Evolutionary conservation across 2,888 invertebrate genomes (phyloP), one percentile per base, ranked within the genome.

Genomic region (Saturnia japonica): DNA sequence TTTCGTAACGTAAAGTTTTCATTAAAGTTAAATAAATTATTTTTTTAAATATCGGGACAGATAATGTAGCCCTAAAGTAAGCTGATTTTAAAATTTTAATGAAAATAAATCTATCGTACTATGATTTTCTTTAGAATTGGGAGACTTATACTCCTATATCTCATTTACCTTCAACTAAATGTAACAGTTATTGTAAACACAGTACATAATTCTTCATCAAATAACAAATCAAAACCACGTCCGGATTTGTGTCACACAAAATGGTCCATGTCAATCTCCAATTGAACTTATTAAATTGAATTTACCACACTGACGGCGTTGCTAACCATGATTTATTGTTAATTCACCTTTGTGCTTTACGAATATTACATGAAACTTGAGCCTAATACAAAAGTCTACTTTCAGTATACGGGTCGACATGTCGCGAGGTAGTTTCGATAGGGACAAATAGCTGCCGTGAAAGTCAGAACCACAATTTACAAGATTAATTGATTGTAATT

Each of bases 201-300:
- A 64, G n/a, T 40, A 64, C 40, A 64, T 40, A 34, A 9, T 40
- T 64, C 40, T 64, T 28, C 14, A 28, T 60, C 57, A 14, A 60
- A 60, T 60, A 25, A 60, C 47, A 64, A 19, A 47, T 40, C 34
- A 43, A 12, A 64, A 16, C 57, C 25, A 54, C 77, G 77, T 79
- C 79, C 76, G 84, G 87, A 91, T 89, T 89, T 87, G 80, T 84
- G 82, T 80, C 83, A 80, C 77, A 82, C 74, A 77, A 85, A 88
- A 86, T 87, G 82, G 85, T 75, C 82, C 86, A 84, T 87, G 92
- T 91, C 91, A 90, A 89, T 83, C 85, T 82, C 82, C 88, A 90
- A 89, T 91, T 93, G 91, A 89, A 89, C 90, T 88, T 89, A 90
- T 90, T 90, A 87, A 87, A 66, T 64, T 64, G 64, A 64, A 89